These are phyloP conservation scores for Euura lappo DNA, from an alignment of 1,140 invertebrate species.

Conservation along the genomic window DNA sequence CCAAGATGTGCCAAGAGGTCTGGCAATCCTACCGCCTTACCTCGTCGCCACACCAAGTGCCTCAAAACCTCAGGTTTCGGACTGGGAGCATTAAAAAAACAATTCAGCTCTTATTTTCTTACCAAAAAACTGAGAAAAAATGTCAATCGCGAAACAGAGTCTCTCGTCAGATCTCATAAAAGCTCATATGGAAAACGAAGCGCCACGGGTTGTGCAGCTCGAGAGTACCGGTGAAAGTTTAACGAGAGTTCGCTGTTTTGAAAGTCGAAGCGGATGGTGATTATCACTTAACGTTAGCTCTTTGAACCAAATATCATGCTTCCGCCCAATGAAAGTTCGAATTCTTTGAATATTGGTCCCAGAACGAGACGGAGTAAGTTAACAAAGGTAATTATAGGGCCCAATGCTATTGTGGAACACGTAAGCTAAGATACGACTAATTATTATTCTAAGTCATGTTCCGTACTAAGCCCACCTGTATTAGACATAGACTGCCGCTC, in stretches of 20 bases:
- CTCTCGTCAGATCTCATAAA: neutral
- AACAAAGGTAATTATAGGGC: constrained; percentile 5
- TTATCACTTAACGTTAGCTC: neutral
- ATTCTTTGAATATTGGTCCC: constrained; percentile 2
- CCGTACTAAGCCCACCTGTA: constrained; percentile 12
- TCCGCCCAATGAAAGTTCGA: neutral
- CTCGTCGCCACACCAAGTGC: neutral
- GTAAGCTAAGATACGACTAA: neutral
- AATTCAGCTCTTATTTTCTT: neutral
- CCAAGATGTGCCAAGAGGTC: neutral
- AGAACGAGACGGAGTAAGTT: constrained; percentile 5
- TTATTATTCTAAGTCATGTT: constrained; percentile 16
- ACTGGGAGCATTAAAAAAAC: neutral
- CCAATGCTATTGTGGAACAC: constrained; percentile 2
- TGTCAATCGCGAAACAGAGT: neutral
- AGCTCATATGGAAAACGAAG: too few relatives aligned
- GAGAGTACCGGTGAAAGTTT: neutral
- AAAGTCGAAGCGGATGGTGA: neutral
- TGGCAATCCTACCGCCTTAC: neutral
- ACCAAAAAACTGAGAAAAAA: neutral
- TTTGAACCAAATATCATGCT: neutral
- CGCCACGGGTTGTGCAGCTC: too few relatives aligned
- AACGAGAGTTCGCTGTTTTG: neutral
- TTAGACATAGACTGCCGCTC: neutral
- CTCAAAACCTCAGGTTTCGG: neutral